A percentile compares a stretch with the other conserved stretches of the same genome.
Evolutionary conservation across 2,113 vertebrate genomes (phyloP).

Genomic region (Neolamprologus caudopunctatus): DNA sequence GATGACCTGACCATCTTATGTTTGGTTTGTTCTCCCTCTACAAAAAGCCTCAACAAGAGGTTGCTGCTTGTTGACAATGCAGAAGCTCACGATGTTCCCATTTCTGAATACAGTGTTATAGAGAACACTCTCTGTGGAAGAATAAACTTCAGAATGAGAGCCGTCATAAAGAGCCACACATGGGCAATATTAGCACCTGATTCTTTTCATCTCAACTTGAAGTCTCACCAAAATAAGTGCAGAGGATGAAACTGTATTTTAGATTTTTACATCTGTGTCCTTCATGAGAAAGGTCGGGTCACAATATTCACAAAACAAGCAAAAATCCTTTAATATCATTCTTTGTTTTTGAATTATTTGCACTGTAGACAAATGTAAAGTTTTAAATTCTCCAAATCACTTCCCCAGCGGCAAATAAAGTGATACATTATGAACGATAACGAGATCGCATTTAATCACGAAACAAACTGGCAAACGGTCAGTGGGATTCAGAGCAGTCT

Average conservation of each 20-base stretch:
- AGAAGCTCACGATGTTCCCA: background rate
- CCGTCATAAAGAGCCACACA: background rate
- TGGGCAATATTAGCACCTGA: background rate
- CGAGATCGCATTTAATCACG: background rate
- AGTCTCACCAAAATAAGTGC: background rate
- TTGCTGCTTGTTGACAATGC: background rate
- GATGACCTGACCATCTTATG: background rate
- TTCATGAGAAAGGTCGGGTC: background rate
- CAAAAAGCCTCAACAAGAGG: background rate
- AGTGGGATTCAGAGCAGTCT: background rate
- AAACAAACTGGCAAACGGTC: background rate
- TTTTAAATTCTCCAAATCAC: background rate
- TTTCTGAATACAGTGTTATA: background rate
- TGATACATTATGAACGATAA: background rate
- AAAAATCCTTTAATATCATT: background rate
- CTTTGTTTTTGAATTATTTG: background rate
- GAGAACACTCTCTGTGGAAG: background rate
- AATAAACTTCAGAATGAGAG: background rate
- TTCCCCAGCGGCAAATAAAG: background rate
- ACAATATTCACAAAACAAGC: background rate
- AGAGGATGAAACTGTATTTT: background rate
- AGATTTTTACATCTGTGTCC: background rate
- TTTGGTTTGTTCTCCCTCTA: background rate
- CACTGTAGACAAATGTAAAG: background rate
- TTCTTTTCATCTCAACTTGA: background rate